phyloP scores from a whole-genome alignment of 2,797 vertebrate species.

The Tadarida brasiliensis region DNA sequence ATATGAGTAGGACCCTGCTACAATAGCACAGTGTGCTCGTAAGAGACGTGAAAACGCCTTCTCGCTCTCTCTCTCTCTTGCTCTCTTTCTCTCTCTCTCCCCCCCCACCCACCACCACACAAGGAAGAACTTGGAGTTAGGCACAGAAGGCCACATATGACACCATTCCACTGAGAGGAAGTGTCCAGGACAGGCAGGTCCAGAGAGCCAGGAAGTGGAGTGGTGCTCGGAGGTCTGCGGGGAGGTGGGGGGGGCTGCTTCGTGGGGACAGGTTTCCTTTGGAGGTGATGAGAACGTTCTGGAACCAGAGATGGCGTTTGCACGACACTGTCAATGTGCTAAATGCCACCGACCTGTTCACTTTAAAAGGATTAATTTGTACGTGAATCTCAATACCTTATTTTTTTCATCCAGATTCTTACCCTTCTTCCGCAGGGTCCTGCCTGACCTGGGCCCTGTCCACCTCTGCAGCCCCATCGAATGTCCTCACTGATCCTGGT shows the following conservation, averaged over 20 bases:
- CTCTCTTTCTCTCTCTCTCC: not conserved
- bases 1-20: no score
- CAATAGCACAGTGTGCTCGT: not conserved
- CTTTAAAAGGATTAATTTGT: not conserved
- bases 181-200: not conserved
- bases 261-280: not conserved
- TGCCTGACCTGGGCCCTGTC: not conserved
- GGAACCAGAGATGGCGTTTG: not conserved
- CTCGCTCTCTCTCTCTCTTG: not conserved
- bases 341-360: not conserved
- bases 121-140: not conserved
- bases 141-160: fast-evolving
- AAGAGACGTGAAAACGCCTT: no score
- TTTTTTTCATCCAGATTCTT: not conserved
- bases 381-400: no score
- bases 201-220: no score
- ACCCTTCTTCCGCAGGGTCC: not conserved
- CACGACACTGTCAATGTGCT: fast-evolving
- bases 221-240: not conserved
- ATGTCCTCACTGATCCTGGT: no score
- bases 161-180: fast-evolving
- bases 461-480: not conserved
- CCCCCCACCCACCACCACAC: not conserved
- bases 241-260: fast-evolving
- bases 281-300: not conserved